phyloP scores from a whole-genome alignment of 2,113 vertebrate species.

The Synchiropus splendidus region DNA sequence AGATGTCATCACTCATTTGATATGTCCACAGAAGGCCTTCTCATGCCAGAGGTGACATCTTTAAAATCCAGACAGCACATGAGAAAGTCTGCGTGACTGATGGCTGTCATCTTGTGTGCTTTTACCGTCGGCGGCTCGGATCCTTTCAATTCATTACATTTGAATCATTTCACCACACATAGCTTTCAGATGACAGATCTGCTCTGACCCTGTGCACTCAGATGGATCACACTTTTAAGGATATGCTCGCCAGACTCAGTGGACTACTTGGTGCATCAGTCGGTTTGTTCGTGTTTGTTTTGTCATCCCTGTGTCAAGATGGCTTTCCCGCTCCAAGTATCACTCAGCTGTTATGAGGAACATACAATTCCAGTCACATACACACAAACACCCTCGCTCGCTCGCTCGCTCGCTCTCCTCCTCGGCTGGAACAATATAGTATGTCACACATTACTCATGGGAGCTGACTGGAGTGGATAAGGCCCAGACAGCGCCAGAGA shows the following conservation, averaged over 20 bases:
- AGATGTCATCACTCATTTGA: slow-evolving; percentile 40
- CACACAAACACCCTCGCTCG: slow-evolving; percentile 2
- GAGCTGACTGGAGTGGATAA: slow-evolving; percentile 29
- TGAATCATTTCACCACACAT: slow-evolving; percentile 19
- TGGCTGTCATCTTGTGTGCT: slow-evolving; percentile 10
- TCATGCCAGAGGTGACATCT: slow-evolving; percentile 29
- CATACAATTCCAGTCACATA: slow-evolving; percentile 17
- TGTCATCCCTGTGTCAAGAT: slow-evolving; percentile 35
- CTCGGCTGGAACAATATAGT: slow-evolving; percentile 10
- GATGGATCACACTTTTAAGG: slow-evolving; percentile 12
- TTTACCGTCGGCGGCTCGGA: slow-evolving; percentile 1
- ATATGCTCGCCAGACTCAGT: slow-evolving; percentile 10
- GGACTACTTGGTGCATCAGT: slow-evolving; percentile 20
- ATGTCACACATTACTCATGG: slow-evolving; percentile 27
- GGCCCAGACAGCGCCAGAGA: slow-evolving; percentile 18
- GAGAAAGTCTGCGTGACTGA: slow-evolving; percentile 15
- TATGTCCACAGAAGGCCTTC: slow-evolving; percentile 21
- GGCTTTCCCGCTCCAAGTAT: slow-evolving; percentile 25
- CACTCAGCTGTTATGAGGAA: slow-evolving; percentile 33
- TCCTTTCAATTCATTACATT: slow-evolving; percentile 21
- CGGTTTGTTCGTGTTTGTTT: slow-evolving; percentile 14
- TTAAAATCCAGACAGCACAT: background rate
- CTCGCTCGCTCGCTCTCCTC: background rate
- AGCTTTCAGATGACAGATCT: slow-evolving; percentile 16
- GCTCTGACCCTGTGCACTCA: slow-evolving; percentile 7